These are phyloP conservation scores for Diloba caeruleocephala DNA, from an alignment of 2,888 invertebrate species.

Conservation along the genomic window DNA sequence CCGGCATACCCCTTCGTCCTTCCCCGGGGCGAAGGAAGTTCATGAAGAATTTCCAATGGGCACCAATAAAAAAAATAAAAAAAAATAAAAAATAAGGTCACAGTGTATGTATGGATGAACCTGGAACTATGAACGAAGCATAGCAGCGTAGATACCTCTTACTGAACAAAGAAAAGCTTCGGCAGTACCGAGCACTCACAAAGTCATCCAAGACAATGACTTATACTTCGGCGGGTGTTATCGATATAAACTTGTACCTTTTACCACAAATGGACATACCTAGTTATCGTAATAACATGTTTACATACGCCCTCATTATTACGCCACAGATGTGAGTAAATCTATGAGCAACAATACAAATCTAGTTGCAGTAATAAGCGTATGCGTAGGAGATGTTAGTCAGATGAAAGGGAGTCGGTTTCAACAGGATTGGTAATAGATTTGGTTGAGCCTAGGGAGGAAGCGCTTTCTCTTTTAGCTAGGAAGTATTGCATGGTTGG, in stretches of 20 bases:
- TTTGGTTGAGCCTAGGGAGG: conserved; percentile 29
- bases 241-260: conserved; percentile 3
- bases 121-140: too few relatives aligned
- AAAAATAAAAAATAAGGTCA: too few relatives aligned
- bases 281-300: neutral
- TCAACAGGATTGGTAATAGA: conserved; percentile 23
- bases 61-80: too few relatives aligned
- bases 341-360: conserved; percentile 45
- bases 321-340: conserved; percentile 32
- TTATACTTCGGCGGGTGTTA: conserved; percentile 1
- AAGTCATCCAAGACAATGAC: too few relatives aligned
- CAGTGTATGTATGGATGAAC: too few relatives aligned
- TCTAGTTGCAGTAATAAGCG: conserved; percentile 40
- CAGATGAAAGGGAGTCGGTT: conserved; percentile 36
- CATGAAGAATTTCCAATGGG: too few relatives aligned
- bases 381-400: conserved; percentile 41
- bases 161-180: too few relatives aligned
- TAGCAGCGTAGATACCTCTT: too few relatives aligned
- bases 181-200: too few relatives aligned
- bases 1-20: too few relatives aligned
- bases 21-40: too few relatives aligned
- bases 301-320: conserved; percentile 28
- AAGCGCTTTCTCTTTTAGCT: conserved; percentile 35
- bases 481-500: conserved; percentile 16
- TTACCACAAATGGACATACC: conserved; percentile 9